Evolutionary conservation across 2,888 invertebrate genomes (phyloP), one percentile per base, ranked within the genome.

Genomic region (Apotomis betuletana): DNA sequence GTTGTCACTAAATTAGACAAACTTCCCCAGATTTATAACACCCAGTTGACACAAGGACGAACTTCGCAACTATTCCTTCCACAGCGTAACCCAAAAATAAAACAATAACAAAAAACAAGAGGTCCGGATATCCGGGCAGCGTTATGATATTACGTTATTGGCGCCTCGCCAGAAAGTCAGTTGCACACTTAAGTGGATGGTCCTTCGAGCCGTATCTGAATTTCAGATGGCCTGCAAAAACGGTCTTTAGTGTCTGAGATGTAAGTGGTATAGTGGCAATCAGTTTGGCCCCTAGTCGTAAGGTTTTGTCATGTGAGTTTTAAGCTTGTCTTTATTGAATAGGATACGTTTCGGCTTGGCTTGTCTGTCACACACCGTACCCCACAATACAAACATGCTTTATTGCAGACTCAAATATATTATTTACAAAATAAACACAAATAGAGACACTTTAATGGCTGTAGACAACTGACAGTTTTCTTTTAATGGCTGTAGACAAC

Each of bases 111-210:
- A 82, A 79, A 65, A 76, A 77, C 72, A 77, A 77, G 82, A 76
- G 78, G 41, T 75, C 76, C 51, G 58, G 77, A 78, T 77, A 79
- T 77, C 70, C 75, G 78, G 81, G 79, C 82, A 83, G 82, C 83
- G 81, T 83, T 82, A 82, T 81, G 80, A 83, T 87, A 85, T 87
- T 85, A 83, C 83, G 82, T 83, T 84, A 85, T 85, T 89, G 88
- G 88, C 85, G 75, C 77, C 70, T 69, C 75, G 85, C 89, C 87
- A 88, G 76, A 75, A 76, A 81, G 80, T 81, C 83, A 80, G 82
- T 80, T 79, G 82, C 82, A 80, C 80, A 78, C 80, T 79, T 78
- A 78, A 77, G 77, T 67, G 63, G 80, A 77, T 77, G 79, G 82
- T 80, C 80, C 80, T 81, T 77, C 78, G 81, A 78, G 78, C 78